Base-by-base conservation (phyloP, 2,797 vertebrate species). In the Kryptolebias ocellatus region DNA sequence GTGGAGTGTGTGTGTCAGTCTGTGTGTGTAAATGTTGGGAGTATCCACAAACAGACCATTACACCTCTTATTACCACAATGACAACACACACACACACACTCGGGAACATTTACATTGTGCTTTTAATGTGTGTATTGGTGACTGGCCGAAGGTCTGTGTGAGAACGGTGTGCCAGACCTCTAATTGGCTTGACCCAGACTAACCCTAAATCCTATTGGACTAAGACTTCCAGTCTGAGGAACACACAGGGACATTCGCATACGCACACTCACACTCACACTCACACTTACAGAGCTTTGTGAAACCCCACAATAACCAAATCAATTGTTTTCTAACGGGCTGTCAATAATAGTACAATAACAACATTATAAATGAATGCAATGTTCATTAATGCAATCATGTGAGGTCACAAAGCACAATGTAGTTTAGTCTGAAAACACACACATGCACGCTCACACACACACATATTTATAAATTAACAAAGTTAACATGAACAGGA, bases 101-200 rank as follows among this genome's bases (percentile, higher is more conserved):
- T 10, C 1, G 9, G 64, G 67, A 61, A 60, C 63, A 73, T 45
- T 65, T 31, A 45, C 34, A 55, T 51, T 53, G 72, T 85, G 90
- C 91, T 78, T 88, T 88, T 87, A 89, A 82, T 83, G 86, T 76
- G 79, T 85, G 76, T 77, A 82, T 83, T 73, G 62, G 87, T 92
- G 90, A 94, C 85, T 92, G 89, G 91, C 89, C 91, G 90, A 87
- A 82, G 79, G 87, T 24, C 59, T 87, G 89, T 85, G 92, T 93
- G 90, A 90, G 92, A 87, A 94, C 93, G 90, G 91, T 82, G 91
- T 92, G 87, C 91, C 89, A 96, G 94, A 86, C 93, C 89, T 89
- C 90, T 94, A 95, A 95, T 92, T 94, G 94, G 93, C 93, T 95
- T 94, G 94, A 96, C 93, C 91, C 88, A 90, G 88, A 92, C 87